A percentile compares a stretch with the other conserved stretches of the same genome.
Evolutionary conservation across 2,888 invertebrate genomes (phyloP).

Genomic region (Lumbricus terrestris): DNA sequence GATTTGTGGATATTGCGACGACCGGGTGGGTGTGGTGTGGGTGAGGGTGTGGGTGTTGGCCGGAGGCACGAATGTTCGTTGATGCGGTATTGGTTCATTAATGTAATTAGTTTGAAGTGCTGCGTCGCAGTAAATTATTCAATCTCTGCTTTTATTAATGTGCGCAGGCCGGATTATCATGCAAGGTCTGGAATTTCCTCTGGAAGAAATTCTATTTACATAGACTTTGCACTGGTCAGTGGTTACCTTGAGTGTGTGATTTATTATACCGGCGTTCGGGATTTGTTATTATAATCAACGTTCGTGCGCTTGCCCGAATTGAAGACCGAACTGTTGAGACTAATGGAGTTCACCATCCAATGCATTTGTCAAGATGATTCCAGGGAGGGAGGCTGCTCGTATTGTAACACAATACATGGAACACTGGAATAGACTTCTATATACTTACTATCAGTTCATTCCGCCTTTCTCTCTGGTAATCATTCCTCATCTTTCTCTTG

Average conservation of each 20-base stretch:
- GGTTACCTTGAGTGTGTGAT: background rate
- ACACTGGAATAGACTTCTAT: no score
- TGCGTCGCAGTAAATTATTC: background rate
- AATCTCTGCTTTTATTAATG: background rate
- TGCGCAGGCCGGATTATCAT: background rate
- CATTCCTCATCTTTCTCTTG: no score
- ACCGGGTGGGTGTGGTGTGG: no score
- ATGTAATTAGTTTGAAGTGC: conserved; percentile 3
- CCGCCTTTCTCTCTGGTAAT: no score
- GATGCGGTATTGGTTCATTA: background rate
- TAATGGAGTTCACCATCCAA: background rate
- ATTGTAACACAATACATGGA: background rate
- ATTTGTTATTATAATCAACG: background rate
- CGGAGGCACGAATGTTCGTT: background rate
- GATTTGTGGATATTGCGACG: background rate
- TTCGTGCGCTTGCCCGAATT: background rate
- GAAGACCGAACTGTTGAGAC: background rate
- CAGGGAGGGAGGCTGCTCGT: background rate
- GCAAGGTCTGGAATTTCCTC: background rate
- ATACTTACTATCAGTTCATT: no score
- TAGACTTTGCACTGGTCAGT: no score
- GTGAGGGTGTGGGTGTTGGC: background rate
- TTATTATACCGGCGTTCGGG: background rate
- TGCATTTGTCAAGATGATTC: background rate
- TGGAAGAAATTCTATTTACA: background rate